phyloP scores from a whole-genome alignment of 2,797 vertebrate genomes.

The Hippocampus kuda region DNA sequence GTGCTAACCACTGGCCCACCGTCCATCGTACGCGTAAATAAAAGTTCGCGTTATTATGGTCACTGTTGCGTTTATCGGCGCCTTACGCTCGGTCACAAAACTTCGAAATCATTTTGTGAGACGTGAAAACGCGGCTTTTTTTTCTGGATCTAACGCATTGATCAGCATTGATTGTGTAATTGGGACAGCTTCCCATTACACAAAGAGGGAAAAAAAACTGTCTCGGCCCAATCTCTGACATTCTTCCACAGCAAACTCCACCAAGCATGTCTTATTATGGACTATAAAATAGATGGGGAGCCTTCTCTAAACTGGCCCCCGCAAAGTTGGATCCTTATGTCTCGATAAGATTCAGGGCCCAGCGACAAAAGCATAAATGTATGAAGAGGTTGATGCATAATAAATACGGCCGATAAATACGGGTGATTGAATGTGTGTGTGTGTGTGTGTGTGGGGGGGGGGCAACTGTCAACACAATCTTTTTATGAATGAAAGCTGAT shows the following conservation, averaged over 20 bases:
- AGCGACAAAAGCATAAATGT: background rate
- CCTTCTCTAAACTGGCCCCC: background rate
- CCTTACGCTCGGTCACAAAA: too few species aligned
- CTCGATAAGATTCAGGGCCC: background rate
- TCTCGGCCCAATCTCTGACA: background rate
- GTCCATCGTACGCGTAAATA: background rate
- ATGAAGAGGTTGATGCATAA: background rate
- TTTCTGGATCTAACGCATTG: background rate
- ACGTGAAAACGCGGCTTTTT: background rate
- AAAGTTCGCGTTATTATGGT: background rate
- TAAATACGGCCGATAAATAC: background rate
- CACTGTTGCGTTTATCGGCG: too few species aligned
- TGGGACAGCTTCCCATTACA: too few species aligned
- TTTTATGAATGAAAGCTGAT: background rate
- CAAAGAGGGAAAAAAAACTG: too few species aligned
- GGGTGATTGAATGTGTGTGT: background rate
- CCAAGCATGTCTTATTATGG: background rate
- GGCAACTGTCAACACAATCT: background rate
- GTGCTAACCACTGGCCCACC: too few species aligned
- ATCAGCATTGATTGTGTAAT: too few species aligned
- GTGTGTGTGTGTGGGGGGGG: too few species aligned
- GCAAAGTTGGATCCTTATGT: background rate
- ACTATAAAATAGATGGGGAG: background rate
- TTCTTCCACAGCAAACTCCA: conserved; percentile 9
- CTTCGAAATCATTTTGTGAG: too few species aligned